Base-by-base conservation (phyloP, 2,113 vertebrate species). In the Hippocampus guttulatus region DNA sequence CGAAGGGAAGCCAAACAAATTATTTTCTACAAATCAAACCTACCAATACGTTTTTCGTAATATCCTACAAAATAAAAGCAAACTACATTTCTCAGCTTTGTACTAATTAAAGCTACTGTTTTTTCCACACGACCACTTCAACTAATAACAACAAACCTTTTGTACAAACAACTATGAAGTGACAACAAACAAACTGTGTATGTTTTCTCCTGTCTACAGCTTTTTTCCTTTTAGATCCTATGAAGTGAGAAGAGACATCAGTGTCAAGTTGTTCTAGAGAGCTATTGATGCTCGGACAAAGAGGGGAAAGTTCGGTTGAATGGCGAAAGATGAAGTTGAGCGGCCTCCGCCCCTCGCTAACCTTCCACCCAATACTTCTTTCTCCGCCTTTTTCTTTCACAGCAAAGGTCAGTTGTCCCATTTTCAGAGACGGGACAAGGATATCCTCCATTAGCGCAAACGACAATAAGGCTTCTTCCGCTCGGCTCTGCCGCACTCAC, bases 371-470 rank as follows among this genome's bases (percentile, higher is more conserved):
- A 64, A 69, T 80, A 65, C 51, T 69, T 67, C 70, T 64, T 49
- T 52, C 55, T 55, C 18, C 30, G 51, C 64, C 74, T 67, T 66
- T 3, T 54, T 73, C 64, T 61, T 68, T 43, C 70, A 68, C 51
- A 58, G 75, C 68, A 76, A 2, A 63, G 75, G 80, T 87, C 85
- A 87, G 78, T 82, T 77, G 78, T 52, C 51, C 30, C 30, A 38
- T 75, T 58, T 75, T 75, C 69, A 73, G 74, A 61, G 83, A 80
- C 84, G 81, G 84, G 84, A 85, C 84, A 64, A 86, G 87, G 87
- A 89, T 87, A 88, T 87, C 87, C 87, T 88, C 85, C 82, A 86
- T 89, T 87, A 84, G 79, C 54, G 67, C 30, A 1, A 20, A 52
- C 75, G 51, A 89, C 87, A 87, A 88, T 88, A 70, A 81, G 23